Evolutionary conservation across 2,888 invertebrate genomes (phyloP), one percentile per base, ranked within the genome.

Genomic region (Brachyptera risi): DNA sequence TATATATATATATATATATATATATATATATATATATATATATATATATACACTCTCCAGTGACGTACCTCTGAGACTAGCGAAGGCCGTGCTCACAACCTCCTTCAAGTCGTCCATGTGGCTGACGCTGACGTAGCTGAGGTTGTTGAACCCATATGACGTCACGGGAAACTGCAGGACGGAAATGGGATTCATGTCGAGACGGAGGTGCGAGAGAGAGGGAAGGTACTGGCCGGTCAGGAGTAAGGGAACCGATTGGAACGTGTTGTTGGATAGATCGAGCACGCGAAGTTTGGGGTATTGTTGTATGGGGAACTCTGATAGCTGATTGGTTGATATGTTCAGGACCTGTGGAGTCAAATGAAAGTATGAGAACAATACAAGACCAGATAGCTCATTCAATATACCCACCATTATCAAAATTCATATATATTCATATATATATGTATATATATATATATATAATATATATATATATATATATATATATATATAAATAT

Each of bases 161-260:
- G 79, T 75, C 31, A 40, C 26, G 15, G 73, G 71, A 67, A 83
- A 81, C 64, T 76, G 76, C 65, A 83, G 73, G 31, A 68, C 70
- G 51, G 73, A 71, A 13, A 83, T 72, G 1, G 78, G 78, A 72
- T 83, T 83, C 62, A 78, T 78, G 68, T 80, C 81, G 47, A 83
- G 70, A n/a, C 75, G 70, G 4, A 83, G 71, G 47, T 76, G 76
- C 56, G 76, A 75, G 62, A 83, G 72, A 66, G 73, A 73, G 1
- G 83, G 82, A 35, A 80, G 75, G 4, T 23, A 13, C 27, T 24
- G n/a, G 1, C 31, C 44, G 0, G 54, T 23, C n/a, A 65, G 27
- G 23, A 73, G 71, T 66, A 75, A 73, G 2, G 83, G 81, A 63
- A 83, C 72, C 58, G 73, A 74, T 1, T 70, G 65, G 19, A 83